phyloP scores from a whole-genome alignment of 2,113 vertebrate species.

The Hippocampus zosterae region DNA sequence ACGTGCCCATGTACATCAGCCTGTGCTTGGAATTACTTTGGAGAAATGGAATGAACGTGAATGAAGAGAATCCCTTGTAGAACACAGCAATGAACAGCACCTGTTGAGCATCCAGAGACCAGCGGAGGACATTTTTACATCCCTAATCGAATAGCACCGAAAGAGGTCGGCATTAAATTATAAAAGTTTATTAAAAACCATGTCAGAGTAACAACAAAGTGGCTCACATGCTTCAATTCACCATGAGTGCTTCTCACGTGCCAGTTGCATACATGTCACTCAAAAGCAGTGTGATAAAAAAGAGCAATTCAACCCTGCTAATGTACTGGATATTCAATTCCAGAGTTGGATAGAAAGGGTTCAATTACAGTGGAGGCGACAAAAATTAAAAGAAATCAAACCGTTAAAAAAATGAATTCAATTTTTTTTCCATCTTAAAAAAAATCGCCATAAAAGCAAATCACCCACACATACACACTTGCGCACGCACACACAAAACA shows the following conservation, averaged over 20 bases:
- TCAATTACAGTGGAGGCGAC: slow-evolving; percentile 67
- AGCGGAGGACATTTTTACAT: slow-evolving; percentile 35
- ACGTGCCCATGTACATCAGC: slow-evolving; percentile 37
- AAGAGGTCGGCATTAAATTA: slow-evolving; percentile 56
- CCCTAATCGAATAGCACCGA: slow-evolving; percentile 62
- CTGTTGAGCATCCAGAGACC: slow-evolving; percentile 38
- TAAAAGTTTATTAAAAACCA: slow-evolving; percentile 66
- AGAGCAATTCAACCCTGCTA: slow-evolving; percentile 37
- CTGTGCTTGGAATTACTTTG: slow-evolving; percentile 64
- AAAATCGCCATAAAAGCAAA: slow-evolving; percentile 43
- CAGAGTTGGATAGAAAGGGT: slow-evolving; percentile 48
- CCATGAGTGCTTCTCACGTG: slow-evolving; percentile 38
- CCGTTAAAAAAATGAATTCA: slow-evolving; percentile 19
- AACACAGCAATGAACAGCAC: slow-evolving; percentile 18
- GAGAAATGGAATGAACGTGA: slow-evolving; percentile 37
- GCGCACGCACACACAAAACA: neutral
- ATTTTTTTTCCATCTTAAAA: slow-evolving; percentile 36
- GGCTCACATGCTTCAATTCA: slow-evolving; percentile 45
- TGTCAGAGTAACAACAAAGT: slow-evolving; percentile 50
- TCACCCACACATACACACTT: slow-evolving; percentile 25
- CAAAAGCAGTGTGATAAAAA: slow-evolving; percentile 40
- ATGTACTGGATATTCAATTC: slow-evolving; percentile 52
- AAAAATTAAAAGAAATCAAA: slow-evolving; percentile 17
- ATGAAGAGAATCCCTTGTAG: neutral
- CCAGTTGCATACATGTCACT: slow-evolving; percentile 27